These are phyloP conservation scores for Pitangus sulphuratus DNA, from an alignment of 2,797 vertebrate genomes.

Conservation along the genomic window DNA sequence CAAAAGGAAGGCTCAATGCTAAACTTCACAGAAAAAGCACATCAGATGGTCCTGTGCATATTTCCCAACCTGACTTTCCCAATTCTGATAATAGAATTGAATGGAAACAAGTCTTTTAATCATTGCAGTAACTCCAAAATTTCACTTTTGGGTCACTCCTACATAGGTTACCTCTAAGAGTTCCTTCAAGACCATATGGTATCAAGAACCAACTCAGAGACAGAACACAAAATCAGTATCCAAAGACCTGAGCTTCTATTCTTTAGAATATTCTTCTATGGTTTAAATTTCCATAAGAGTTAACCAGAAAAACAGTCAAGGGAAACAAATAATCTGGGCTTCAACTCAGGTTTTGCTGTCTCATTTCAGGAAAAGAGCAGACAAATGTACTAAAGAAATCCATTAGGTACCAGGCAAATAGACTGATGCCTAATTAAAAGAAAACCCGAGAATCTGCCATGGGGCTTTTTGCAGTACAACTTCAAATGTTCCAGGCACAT, in stretches of 20 bases:
- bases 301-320: background rate
- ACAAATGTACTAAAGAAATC: background rate
- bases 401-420: background rate
- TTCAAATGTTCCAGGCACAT: background rate
- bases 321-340: background rate
- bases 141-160: background rate
- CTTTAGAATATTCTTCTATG: background rate
- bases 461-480: background rate
- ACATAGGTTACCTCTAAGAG: background rate
- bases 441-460: background rate
- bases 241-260: background rate
- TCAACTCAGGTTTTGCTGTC: background rate
- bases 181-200: background rate
- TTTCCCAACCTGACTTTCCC: background rate
- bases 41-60: background rate
- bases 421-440: background rate
- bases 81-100: background rate
- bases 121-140: background rate
- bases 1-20: background rate
- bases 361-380: background rate
- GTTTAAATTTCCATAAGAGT: background rate
- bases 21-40: background rate
- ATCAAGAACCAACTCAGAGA: background rate
- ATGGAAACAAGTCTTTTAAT: background rate
- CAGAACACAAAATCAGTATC: background rate